Evolutionary conservation across 2,113 vertebrate genomes (phyloP), one percentile per base, ranked within the genome.

Genomic region (Rhynchopsitta pachyrhyncha): DNA sequence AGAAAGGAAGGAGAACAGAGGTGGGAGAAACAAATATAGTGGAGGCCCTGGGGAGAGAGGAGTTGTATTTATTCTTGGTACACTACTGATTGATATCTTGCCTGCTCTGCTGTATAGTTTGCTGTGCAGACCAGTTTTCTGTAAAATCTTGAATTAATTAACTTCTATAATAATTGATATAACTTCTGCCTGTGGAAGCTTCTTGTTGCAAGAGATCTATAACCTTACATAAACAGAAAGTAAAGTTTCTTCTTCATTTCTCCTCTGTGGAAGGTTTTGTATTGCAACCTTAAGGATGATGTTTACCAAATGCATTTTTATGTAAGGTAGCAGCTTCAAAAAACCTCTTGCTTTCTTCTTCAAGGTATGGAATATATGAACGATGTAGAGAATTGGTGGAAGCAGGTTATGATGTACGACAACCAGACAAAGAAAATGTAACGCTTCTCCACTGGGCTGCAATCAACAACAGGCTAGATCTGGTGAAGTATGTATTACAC

Each of bases 361-460:
- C 31, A 53, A 99, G 99, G 96, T 99, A 99, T 11, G 99, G 99
- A 81, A 99, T 99, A 97, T 99, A 99, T 2, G 99, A 99, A 97
- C 98, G 99, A 71, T 99, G 99, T 97, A 97, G 99, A 95, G 99
- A 99, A 96, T 88, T 99, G 97, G 99, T 99, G 96, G 99, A 99
- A 98, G 99, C 99, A n/a, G 99, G 99, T 47, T 99, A 99, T 41
- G 99, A 99, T 50, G 99, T 99, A 42, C 98, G 99, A 82, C 99
- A 99, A 80, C 99, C 99, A 66, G 99, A 99, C 98, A 99, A 99
- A 98, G 99, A 99, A 98, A 99, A 99, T 2, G 99, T 99, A 49
- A 99, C 99, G 0, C 99, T 99, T 75, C 99, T 99, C n/a, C 99
- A 99, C 85, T 99, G 99, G 99, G 99, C 99, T 78, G 99, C 99